These are phyloP conservation scores for Aethina tumida DNA, from an alignment of 1,140 invertebrate species.

Conservation along the genomic window DNA sequence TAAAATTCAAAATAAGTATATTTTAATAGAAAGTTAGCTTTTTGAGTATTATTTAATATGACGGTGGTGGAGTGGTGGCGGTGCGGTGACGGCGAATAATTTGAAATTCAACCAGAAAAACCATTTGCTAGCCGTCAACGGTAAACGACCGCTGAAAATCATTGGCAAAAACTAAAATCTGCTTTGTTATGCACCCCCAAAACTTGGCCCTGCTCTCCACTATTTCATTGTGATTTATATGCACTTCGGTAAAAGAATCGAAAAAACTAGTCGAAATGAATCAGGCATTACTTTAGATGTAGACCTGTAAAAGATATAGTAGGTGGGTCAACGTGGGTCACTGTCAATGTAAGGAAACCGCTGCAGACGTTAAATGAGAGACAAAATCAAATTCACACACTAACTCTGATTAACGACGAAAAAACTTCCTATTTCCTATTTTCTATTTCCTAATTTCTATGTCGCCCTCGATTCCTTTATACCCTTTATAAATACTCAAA, in stretches of 20 bases:
- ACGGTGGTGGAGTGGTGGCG: conserved; percentile 5
- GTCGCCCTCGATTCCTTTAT: too few relatives aligned
- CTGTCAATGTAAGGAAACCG: conserved; percentile 24
- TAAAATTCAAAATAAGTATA: conserved; percentile 31
- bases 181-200: conserved; percentile 36
- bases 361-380: too few relatives aligned
- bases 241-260: conserved; percentile 36
- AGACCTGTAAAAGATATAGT: conserved; percentile 34
- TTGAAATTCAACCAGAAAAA: neutral
- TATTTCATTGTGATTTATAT: conserved; percentile 39
- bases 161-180: conserved; percentile 28
- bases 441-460: too few relatives aligned
- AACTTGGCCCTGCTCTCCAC: conserved; percentile 23
- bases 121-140: conserved; percentile 7
- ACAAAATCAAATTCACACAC: too few relatives aligned
- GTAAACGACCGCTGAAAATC: conserved; percentile 29
- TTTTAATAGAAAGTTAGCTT: conserved; percentile 25
- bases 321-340: conserved; percentile 29
- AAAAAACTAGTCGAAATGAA: conserved; percentile 37
- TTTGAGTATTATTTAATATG: conserved; percentile 12
- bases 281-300: conserved; percentile 35
- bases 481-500: too few relatives aligned
- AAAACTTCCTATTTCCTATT: too few relatives aligned
- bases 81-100: conserved; percentile 2
- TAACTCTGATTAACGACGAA: too few relatives aligned